Base-by-base conservation (phyloP, 2,888 invertebrate species). In the Caradrina kadenii region DNA sequence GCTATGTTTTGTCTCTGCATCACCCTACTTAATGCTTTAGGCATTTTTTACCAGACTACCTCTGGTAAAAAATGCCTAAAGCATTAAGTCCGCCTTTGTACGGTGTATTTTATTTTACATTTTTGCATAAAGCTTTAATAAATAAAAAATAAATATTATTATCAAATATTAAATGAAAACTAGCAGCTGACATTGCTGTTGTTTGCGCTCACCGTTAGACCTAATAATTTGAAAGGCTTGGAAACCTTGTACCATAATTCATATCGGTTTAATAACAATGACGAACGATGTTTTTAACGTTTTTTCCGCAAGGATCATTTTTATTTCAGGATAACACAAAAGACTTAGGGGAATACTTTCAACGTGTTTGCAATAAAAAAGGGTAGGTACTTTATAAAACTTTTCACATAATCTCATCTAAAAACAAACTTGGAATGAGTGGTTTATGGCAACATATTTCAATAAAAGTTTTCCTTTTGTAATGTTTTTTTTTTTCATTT, bases 261-360 rank as follows among this genome's bases (percentile, higher is more conserved):
- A 74, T 81, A 78, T 73, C 78, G 64, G 45, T 45, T 45, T 45
- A 45, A 86, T 83, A 82, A 83, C 82, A 79, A 83, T 73, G 65
- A 73, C 55, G 73, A 79, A 80, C 79, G 67, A 78, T 65, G 61
- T 63, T 66, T 52, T 42, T 61, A 64, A 8, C 7, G 73, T 71
- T 69, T 73, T 76, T 64, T 60, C 39, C 53, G 53, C 50, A n/a
- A 65, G 64, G 68, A 45, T 45, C 45, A 45, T 45, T 45, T 45
- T 45, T 39, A 39, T 39, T 56, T 31, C 68, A 60, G 50, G 11
- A 48, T 31, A 66, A 71, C 45, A 45, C 15, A 45, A 45, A 45
- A 45, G 15, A 45, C 59, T 66, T 70, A 76, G 48, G 49, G 58
- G 49, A 64, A 56, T 54, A 63, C 22, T 49, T 66, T 13, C 42